Evolutionary conservation across 2,797 vertebrate genomes (phyloP).

Genomic region (Takifugu ocellatus): DNA sequence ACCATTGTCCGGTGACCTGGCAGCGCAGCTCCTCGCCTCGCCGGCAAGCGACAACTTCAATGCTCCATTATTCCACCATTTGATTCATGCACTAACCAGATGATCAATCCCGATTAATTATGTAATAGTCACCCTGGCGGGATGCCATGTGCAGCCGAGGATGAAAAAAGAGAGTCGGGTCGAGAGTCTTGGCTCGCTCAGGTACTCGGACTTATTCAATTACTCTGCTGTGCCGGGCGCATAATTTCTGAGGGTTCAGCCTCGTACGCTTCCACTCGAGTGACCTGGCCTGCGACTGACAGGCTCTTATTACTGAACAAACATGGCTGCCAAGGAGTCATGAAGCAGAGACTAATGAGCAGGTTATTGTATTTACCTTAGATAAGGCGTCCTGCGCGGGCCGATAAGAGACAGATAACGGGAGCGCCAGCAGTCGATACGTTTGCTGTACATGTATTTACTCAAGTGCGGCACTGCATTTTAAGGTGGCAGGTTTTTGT

Average conservation of each 20-base stretch:
- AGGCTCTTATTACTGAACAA: conserved; percentile 78
- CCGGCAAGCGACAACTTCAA: conserved; percentile 39
- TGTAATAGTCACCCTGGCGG: conserved; percentile 85
- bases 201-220: conserved; percentile 63
- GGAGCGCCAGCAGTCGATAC: neutral
- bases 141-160: conserved; percentile 74
- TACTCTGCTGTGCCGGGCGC: conserved; percentile 54
- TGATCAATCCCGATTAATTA: conserved; percentile 92
- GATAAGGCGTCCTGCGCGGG: conserved; percentile 86
- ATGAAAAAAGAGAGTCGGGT: neutral
- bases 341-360: conserved; percentile 85
- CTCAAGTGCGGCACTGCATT: too few species aligned
- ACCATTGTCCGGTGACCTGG: conserved; percentile 52
- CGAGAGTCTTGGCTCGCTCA: conserved; percentile 25
- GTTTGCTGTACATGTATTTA: too few species aligned
- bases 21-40: conserved; percentile 11
- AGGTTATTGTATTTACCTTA: conserved; percentile 91
- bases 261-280: conserved; percentile 8
- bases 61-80: conserved; percentile 79
- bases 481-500: too few species aligned
- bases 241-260: conserved; percentile 57
- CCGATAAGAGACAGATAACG: conserved; percentile 77
- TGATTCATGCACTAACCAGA: conserved; percentile 87
- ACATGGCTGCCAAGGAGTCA: conserved; percentile 77
- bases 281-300: conserved; percentile 66